Conservation (phyloP, 2,888 invertebrate species). For the Ennomos quercinarius region DNA sequence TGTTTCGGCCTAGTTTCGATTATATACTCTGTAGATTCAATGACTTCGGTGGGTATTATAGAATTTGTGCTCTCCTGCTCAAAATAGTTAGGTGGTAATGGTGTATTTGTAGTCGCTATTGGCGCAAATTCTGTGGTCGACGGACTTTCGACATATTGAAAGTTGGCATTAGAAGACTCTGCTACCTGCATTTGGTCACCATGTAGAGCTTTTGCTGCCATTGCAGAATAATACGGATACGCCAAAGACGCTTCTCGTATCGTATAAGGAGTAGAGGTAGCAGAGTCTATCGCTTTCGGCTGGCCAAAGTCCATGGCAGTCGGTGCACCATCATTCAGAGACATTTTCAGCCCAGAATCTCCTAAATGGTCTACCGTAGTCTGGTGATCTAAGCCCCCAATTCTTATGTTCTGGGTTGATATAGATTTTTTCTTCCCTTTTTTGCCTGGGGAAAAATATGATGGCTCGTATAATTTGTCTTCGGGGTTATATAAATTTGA, state of each 20-base stretch:
- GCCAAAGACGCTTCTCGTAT: conserved; percentile 68
- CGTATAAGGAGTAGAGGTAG: conserved; percentile 60
- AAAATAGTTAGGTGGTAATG: conserved; percentile 44
- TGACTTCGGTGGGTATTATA: conserved; percentile 45
- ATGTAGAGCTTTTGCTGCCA: conserved; percentile 69
- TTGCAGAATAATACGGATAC: conserved; percentile 69
- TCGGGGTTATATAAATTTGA: conserved; percentile 63
- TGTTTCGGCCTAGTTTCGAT: conserved; percentile 44
- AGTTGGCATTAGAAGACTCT: conserved; percentile 74
- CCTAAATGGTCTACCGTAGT: conserved; percentile 70
- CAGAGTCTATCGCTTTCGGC: conserved; percentile 54
- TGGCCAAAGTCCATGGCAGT: conserved; percentile 59
- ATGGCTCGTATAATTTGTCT: conserved; percentile 54
- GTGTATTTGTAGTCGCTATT: conserved; percentile 52
- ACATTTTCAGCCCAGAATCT: conserved; percentile 53
- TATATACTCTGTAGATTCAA: conserved; percentile 45
- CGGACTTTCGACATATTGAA: conserved; percentile 68
- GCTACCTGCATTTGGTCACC: conserved; percentile 60
- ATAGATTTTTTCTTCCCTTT: conserved; percentile 74
- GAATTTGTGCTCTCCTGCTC: conserved; percentile 46
- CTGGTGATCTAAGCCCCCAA: conserved; percentile 71
- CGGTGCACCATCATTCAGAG: conserved; percentile 52
- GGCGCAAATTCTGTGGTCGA: conserved; percentile 52
- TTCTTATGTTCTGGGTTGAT: conserved; percentile 76
- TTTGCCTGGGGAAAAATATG: conserved; percentile 48